Evolutionary conservation across 2,113 vertebrate species (phyloP).

Genomic region (Malurus melanocephalus): DNA sequence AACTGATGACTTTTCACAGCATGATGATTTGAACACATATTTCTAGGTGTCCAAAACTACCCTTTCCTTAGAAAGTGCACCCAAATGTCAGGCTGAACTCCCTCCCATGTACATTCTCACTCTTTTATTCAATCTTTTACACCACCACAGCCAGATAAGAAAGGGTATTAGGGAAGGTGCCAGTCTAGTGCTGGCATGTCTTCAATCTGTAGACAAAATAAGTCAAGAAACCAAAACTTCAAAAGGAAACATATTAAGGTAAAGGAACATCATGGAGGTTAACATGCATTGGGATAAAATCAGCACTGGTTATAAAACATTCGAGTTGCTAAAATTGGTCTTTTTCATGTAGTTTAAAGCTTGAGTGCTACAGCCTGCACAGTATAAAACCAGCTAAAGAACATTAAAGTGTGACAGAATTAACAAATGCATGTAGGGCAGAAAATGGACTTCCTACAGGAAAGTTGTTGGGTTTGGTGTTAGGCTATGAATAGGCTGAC

Average conservation of each 20-base stretch:
- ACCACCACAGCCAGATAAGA: not conserved
- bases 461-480: not conserved
- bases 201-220: not conserved
- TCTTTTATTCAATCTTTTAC: not conserved
- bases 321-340: not conserved
- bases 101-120: not conserved
- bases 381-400: not conserved
- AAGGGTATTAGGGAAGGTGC: not conserved
- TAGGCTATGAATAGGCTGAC: not conserved
- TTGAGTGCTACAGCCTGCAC: accelerated
- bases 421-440: not conserved
- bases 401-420: not conserved
- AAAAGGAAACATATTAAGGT: not conserved
- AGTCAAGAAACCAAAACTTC: not conserved
- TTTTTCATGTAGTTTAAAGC: not conserved
- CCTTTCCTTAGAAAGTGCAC: not conserved
- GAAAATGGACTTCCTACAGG: not conserved
- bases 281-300: not conserved
- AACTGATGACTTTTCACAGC: not conserved
- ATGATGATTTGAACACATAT: not conserved
- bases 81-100: not conserved
- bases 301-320: not conserved
- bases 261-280: not conserved
- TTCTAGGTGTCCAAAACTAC: not conserved
- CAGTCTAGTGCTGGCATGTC: not conserved